Conservation (phyloP, 2,888 invertebrate species). For the Plagodis dolabraria region DNA sequence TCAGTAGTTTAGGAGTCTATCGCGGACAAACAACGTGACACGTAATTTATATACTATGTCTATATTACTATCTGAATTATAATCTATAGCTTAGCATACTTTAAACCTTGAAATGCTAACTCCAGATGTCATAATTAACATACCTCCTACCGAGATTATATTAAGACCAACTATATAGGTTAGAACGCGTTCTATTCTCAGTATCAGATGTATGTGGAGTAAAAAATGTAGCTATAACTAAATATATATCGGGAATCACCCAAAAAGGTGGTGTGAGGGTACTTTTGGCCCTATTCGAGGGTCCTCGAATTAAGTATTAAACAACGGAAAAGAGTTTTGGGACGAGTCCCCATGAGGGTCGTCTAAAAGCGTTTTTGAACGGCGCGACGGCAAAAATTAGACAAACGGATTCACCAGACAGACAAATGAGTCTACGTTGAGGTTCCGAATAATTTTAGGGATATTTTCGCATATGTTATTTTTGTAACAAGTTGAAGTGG, state of each 20-base stretch:
- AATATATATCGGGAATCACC: slow-evolving; percentile 11
- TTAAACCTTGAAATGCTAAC: slow-evolving; percentile 8
- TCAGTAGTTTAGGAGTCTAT: no score
- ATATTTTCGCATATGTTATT: background rate
- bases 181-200: slow-evolving; percentile 6
- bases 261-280: slow-evolving; percentile 21
- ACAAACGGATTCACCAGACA: slow-evolving; percentile 6
- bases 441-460: background rate
- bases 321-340: slow-evolving; percentile 40
- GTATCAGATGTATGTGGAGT: background rate
- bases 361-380: slow-evolving; percentile 44
- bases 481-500: no score
- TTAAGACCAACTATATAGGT: background rate
- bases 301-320: slow-evolving; percentile 52
- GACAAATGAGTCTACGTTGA: slow-evolving; percentile 8
- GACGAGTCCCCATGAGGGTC: slow-evolving; percentile 41
- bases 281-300: slow-evolving; percentile 36
- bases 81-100: background rate
- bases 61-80: no score
- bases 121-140: slow-evolving; percentile 7
- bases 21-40: no score
- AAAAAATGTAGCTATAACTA: slow-evolving; percentile 7
- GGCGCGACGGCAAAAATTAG: slow-evolving; percentile 23
- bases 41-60: no score
- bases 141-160: slow-evolving; percentile 8